Evolutionary conservation across 2,797 vertebrate species (phyloP), one percentile per base, ranked within the genome.

Genomic region (Phoeniculus purpureus): DNA sequence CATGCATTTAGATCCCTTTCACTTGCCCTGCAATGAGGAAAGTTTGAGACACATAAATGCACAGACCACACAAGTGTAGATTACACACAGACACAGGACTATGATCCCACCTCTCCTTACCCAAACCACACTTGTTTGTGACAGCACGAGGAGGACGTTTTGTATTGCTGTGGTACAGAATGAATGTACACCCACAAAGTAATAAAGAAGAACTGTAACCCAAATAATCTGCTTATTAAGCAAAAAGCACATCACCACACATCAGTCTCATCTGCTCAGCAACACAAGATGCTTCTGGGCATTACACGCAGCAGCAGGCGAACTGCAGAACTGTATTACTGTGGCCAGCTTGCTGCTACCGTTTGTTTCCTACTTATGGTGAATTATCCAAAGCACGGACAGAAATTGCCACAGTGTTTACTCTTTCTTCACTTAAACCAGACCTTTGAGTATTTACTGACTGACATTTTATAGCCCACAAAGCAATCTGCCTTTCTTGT

Each of bases 381-480:
- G 94, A 92, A 86, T 93, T 89, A 92, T 74, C 78, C 73, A 81
- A 85, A 25, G 75, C 86, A 79, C 61, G 71, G 87, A 83, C 81
- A 94, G 80, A 76, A 74, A 94, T 81, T 74, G 94, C 82, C 70
- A 74, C n/a, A 93, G 72, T n/a, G 52, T 92, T 95, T 97, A 94
- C 72, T 93, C 92, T 92, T 95, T 94, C 72, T 94, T 94, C 92
- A 94, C 85, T 95, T 92, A 96, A 81, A 81, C 73, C 75, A 71
- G 88, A 89, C 85, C 84, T 94, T 85, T 75, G 76, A 77, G 76
- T 84, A 65, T 92, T 94, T 96, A 92, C 93, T 88, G 94, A 94
- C 91, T 92, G 96, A 96, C 79, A 93, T 95, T 97, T 97, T 95
- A 87, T 61, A 96, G 93, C 95, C 97, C 97, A 95, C 87, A 96